A percentile compares a stretch with the other conserved stretches of the same genome.
These are phyloP conservation scores for Lapara coniferarum DNA, from an alignment of 2,888 invertebrate species.

Conservation along the genomic window DNA sequence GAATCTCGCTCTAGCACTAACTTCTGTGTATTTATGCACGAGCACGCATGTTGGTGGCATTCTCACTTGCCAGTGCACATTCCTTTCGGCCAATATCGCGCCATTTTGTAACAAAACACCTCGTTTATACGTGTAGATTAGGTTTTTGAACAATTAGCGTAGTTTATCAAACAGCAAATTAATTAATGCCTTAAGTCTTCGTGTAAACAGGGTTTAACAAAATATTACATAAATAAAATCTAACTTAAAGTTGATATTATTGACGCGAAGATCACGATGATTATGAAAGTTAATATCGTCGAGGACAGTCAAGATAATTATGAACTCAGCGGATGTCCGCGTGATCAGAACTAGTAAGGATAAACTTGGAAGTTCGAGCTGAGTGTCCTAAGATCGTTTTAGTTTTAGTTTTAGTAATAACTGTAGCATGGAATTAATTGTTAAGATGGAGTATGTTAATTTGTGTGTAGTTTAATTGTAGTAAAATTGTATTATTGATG, in stretches of 20 bases:
- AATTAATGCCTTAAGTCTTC: neutral
- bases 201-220: no score
- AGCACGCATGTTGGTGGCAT: conserved; percentile 38
- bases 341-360: neutral
- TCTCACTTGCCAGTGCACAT: conserved; percentile 31
- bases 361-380: neutral
- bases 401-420: conserved; percentile 10
- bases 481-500: no score
- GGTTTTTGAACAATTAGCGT: neutral
- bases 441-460: neutral
- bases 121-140: neutral
- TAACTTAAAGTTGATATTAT: neutral
- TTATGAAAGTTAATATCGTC: neutral
- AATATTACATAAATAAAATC: no score
- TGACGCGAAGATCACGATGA: no score
- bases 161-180: neutral
- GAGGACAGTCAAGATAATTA: neutral
- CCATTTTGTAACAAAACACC: neutral
- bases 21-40: conserved; percentile 44
- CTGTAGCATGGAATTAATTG: neutral
- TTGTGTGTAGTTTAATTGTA: no score
- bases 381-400: conserved; percentile 11
- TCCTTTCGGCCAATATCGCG: conserved; percentile 21
- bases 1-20: conserved; percentile 38
- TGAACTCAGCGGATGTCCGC: neutral